A percentile compares a stretch with the other conserved stretches of the same genome.
phyloP scores from a whole-genome alignment of 2,888 invertebrate species.

The Acanthococcus lagerstroemiae region DNA sequence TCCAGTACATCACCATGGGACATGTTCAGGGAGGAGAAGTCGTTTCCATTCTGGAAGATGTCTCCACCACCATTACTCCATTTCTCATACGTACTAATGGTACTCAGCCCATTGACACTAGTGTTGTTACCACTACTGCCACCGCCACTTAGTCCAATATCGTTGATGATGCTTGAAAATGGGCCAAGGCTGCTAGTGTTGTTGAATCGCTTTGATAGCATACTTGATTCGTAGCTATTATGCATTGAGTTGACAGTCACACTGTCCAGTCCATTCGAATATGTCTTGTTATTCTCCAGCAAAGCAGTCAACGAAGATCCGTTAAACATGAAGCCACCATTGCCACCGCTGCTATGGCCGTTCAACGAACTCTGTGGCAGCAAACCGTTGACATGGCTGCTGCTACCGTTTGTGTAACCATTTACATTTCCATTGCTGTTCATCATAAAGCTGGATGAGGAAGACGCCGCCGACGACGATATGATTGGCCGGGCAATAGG shows the following conservation, averaged over 20 bases:
- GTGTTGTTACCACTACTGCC: conserved; percentile 44
- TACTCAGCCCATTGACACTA: conserved; percentile 94
- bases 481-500: conserved; percentile 84
- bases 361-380: neutral
- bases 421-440: conserved; percentile 31
- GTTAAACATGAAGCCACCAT: conserved; percentile 40
- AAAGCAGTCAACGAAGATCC: conserved; percentile 49
- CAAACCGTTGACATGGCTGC: neutral
- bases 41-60: conserved; percentile 56
- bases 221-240: conserved; percentile 19
- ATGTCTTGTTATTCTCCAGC: conserved; percentile 46
- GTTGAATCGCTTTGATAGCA: conserved; percentile 63
- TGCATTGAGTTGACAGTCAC: conserved; percentile 43
- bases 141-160: conserved; percentile 50
- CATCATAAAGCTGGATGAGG: conserved; percentile 29
- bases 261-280: conserved; percentile 58
- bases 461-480: conserved; percentile 18
- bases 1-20: conserved; percentile 66
- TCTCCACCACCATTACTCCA: conserved; percentile 89
- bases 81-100: conserved; percentile 89
- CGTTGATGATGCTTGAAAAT: conserved; percentile 59
- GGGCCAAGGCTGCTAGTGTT: conserved; percentile 50
- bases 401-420: conserved; percentile 41
- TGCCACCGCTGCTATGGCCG: neutral
- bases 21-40: conserved; percentile 51